A percentile compares a stretch with the other conserved stretches of the same genome.
Evolutionary conservation across 2,113 vertebrate species (phyloP).

Genomic region (Cepphus grylle): DNA sequence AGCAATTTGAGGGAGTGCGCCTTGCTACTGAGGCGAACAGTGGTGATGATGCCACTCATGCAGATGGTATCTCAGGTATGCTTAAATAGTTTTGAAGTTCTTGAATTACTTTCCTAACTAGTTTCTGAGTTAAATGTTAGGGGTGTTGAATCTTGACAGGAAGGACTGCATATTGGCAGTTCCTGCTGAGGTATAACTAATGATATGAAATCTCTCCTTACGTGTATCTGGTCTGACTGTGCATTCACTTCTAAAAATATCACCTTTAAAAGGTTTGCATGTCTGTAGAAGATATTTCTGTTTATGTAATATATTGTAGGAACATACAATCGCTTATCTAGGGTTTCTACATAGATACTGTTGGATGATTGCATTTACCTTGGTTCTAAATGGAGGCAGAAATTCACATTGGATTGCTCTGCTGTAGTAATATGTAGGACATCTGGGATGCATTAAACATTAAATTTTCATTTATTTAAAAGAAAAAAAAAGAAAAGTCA

Average conservation of each 20-base stretch:
- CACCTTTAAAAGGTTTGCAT: not conserved
- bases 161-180: not conserved
- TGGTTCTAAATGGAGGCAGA: not conserved
- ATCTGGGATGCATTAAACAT: not conserved
- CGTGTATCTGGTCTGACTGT: not conserved
- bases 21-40: not conserved
- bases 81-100: not conserved
- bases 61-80: not conserved
- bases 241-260: not conserved
- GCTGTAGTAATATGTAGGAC: not conserved
- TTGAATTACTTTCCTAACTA: not conserved
- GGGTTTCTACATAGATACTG: not conserved
- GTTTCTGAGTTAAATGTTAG: not conserved
- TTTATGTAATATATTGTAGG: not conserved
- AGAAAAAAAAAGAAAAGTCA: not conserved
- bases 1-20: not conserved
- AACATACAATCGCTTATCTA: not conserved
- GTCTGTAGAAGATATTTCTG: not conserved
- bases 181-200: not conserved
- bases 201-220: not conserved
- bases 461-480: not conserved
- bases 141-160: not conserved
- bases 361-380: not conserved
- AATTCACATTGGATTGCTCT: not conserved
- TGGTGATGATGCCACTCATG: not conserved